These are phyloP conservation scores for Thaumetopoea pityocampa DNA, from an alignment of 1,140 invertebrate species.

Conservation along the genomic window DNA sequence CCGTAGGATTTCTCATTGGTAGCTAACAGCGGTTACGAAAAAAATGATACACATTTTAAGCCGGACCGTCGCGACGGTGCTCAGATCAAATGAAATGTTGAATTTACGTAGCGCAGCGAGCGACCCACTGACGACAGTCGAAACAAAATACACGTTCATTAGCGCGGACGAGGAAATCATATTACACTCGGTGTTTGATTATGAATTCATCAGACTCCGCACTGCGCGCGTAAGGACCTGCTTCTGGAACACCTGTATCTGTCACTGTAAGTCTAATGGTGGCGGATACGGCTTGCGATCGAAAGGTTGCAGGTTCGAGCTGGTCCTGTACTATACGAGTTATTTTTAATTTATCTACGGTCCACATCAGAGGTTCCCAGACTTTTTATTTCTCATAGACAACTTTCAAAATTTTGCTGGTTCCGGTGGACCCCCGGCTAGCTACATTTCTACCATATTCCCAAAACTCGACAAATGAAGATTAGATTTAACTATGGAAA, in stretches of 20 bases:
- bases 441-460: too few species aligned
- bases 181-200: conserved; percentile 57
- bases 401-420: too few species aligned
- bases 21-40: conserved; percentile 28
- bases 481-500: too few species aligned
- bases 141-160: conserved; percentile 68
- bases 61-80: conserved; percentile 24
- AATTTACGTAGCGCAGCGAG: conserved; percentile 50
- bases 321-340: too few species aligned
- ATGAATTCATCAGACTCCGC: conserved; percentile 39
- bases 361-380: too few species aligned
- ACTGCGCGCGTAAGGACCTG: conserved; percentile 21
- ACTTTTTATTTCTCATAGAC: too few species aligned
- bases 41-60: conserved; percentile 54
- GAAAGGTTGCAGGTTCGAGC: too few species aligned
- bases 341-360: too few species aligned
- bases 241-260: conserved; percentile 11
- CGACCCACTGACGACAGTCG: conserved; percentile 43
- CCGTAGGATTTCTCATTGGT: conserved; percentile 24
- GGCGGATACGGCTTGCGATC: too few species aligned
- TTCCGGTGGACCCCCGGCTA: too few species aligned
- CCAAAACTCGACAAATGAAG: too few species aligned
- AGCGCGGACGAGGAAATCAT: conserved; percentile 54
- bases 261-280: too few species aligned
- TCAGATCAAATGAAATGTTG: conserved; percentile 56